Conservation (phyloP, 2,113 vertebrate genomes). For the Montifringilla adamsi region DNA sequence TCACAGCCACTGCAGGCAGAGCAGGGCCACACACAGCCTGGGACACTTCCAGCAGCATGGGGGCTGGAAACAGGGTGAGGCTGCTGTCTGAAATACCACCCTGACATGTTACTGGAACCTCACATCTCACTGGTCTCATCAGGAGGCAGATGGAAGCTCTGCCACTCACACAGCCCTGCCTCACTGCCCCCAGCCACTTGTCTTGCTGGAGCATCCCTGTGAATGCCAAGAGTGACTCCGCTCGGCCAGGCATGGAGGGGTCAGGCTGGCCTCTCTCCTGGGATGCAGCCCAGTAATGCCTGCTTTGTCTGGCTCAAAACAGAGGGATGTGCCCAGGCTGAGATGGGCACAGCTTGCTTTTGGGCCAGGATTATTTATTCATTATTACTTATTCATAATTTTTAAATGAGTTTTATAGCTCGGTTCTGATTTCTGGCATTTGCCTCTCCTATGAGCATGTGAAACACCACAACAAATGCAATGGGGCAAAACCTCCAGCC, state of each 20-base stretch:
- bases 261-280: background rate
- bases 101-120: background rate
- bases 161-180: rapidly evolving
- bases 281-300: background rate
- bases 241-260: rapidly evolving
- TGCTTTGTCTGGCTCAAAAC: background rate
- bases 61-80: background rate
- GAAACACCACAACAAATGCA: background rate
- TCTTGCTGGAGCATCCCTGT: background rate
- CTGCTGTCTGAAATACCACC: background rate
- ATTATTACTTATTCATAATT: background rate
- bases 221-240: rapidly evolving
- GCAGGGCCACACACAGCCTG: background rate
- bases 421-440: background rate
- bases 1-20: background rate
- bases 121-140: background rate
- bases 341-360: rapidly evolving
- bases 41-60: rapidly evolving
- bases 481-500: background rate
- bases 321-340: background rate
- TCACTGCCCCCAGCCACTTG: too few species aligned
- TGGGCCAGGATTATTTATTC: background rate
- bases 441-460: background rate
- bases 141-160: background rate
- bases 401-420: background rate